Base-by-base conservation (phyloP, 1,140 invertebrate species). In the Berghia stephanieae region DNA sequence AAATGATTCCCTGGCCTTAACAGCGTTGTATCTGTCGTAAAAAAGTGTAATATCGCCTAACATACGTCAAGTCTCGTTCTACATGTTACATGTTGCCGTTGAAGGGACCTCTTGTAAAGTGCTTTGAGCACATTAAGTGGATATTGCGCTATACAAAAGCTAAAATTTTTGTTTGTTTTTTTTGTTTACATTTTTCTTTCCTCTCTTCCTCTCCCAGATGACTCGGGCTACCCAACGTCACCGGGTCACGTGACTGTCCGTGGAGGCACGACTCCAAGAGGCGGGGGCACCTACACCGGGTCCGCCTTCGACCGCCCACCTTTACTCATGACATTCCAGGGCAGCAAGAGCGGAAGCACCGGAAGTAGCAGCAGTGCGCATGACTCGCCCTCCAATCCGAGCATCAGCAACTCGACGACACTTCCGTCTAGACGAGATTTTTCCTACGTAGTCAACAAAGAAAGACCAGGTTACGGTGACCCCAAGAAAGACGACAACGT, bases 281-380 rank as follows among this genome's bases (percentile, higher is more conserved):
- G 31, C 18, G 52, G 43, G 38, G 72, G 72, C 31, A 63, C n/a
- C 55, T 63, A 60, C 55, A 63, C 72, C 55, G 70, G 46, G 5
- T 36, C 72, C 34, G 72, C 34, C 13, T 75, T 42, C 55, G 72
- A 75, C 38, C 52, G 52, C 8, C 72, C 72, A 5, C 72, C 72
- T 24, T 75, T 75, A 27, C 72, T 75, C 24, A 75, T 75, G 72
- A 75, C 72, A 1, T 75, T 75, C n/a, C 72, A 75, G 38, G 5
- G 52, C 55, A 60, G 16, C 42, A 24, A 10, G 21, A 63, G 27
- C 18, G 40, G 38, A 6, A 42, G 72, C 5, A 40, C n/a, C n/a
- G 71, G 71, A 21, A 31, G 52, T 4, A 42, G n/a, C 52, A 43
- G 24, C 27, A 18, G 1, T 6, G 72, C 36, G 36, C 72, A 4